Evolutionary conservation across 2,888 invertebrate species (phyloP), one percentile per base, ranked within the genome.

Genomic region (Nephrotoma appendiculata): DNA sequence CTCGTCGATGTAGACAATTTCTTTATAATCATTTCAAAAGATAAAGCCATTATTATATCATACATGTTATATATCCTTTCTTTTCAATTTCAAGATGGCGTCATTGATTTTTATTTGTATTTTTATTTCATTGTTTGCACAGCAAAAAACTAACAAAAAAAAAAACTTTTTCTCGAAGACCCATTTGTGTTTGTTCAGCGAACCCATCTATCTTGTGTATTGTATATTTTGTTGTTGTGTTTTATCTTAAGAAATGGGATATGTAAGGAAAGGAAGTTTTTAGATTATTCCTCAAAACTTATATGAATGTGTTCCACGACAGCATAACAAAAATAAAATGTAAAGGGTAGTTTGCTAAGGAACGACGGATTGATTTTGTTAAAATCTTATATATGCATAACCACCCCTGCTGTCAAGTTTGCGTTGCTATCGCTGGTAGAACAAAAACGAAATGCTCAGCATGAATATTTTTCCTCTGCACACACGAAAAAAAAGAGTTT

Each of bases 181-280:
- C 85, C 45, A 85, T 45, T 85, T 85, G 85, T 85, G 85, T 85
- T 85, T 85, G 85, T 85, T 85, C 85, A 85, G 85, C 85, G 45
- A 85, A 43, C 85, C 85, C 85, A 85, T 85, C 85, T 44, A 85
- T 85, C 85, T 85, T 85, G n/a, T 85, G 19, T 45, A 45, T 85
- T 43, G 15, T 85, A 19, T 45, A 19, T 85, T 19, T n/a, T 85
- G 71, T 71, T 71, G 19, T 71, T 31, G 71, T 71, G 9, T 71
- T 71, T 71, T 31, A 71, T 71, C 71, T 71, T 71, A 31, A 31
- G 71, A 71, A 71, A 71, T 31, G 71, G 71, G 31, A 71, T 31
- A 71, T 71, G 71, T 71, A 71, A 71, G 9, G 71, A 71, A 71
- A 71, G 71, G 71, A 71, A 71, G 71, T 71, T 71, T 71, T 71